phyloP scores from a whole-genome alignment of 2,113 vertebrate genomes.

The Macroglossus sobrinus region DNA sequence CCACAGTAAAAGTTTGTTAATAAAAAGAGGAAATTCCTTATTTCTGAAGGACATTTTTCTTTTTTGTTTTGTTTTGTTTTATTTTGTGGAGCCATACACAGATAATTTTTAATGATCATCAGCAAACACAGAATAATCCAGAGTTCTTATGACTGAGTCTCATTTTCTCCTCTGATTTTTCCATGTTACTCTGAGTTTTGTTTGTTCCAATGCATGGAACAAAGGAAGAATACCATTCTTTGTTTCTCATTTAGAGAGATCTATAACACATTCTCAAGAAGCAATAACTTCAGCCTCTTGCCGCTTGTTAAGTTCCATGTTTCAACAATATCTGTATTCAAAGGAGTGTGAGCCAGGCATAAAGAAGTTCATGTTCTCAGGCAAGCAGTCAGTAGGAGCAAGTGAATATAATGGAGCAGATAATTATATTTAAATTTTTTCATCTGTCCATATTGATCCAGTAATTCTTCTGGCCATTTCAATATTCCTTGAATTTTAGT shows the following conservation, averaged over 20 bases:
- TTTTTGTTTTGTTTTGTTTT: background rate
- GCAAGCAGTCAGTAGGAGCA: background rate
- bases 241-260: slow-evolving; percentile 47
- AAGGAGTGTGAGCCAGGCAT: slow-evolving; percentile 10
- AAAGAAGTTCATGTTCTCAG: slow-evolving; percentile 27
- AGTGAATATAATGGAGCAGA: background rate
- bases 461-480: background rate
- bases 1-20: background rate
- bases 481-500: background rate
- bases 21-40: background rate
- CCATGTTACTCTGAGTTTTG: slow-evolving; percentile 27
- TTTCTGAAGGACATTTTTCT: background rate
- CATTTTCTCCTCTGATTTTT: slow-evolving; percentile 38
- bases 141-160: background rate
- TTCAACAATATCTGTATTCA: slow-evolving; percentile 24
- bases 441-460: background rate
- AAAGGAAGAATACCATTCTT: slow-evolving; percentile 45
- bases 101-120: background rate
- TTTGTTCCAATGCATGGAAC: slow-evolving; percentile 30
- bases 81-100: background rate
- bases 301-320: background rate
- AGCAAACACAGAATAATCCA: background rate
- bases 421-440: background rate
- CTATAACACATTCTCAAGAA: slow-evolving; percentile 57
- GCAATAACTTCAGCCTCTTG: slow-evolving; percentile 24